These are phyloP conservation scores for Andricus quercusramuli DNA, from an alignment of 2,888 invertebrate species.

Conservation along the genomic window DNA sequence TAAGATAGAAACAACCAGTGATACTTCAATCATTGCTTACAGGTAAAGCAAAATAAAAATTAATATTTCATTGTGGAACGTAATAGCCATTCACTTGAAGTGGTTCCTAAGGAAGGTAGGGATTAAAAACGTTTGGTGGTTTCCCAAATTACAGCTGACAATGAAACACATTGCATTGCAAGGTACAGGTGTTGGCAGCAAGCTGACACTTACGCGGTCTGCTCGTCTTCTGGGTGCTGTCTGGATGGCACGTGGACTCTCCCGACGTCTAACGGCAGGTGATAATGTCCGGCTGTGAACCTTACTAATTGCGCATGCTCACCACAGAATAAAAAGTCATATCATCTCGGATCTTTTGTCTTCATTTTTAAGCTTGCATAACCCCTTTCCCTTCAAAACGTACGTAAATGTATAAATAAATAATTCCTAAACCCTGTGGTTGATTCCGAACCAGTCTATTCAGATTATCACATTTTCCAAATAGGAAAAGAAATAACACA, in stretches of 20 bases:
- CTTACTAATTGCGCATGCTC: constrained; percentile 29
- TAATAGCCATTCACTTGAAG: background rate
- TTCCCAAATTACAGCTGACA: constrained; percentile 34
- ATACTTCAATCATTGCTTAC: background rate
- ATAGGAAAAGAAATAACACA: no score
- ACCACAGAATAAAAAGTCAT: constrained; percentile 9
- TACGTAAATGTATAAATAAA: no score
- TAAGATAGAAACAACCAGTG: no score
- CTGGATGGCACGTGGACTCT: constrained; percentile 36
- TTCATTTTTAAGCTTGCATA: constrained; percentile 13
- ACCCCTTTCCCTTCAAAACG: background rate
- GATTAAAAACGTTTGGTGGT: constrained; percentile 21
- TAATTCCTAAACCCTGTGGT: no score
- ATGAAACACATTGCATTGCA: constrained; percentile 22
- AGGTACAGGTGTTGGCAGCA: constrained; percentile 37
- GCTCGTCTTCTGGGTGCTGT: constrained; percentile 25
- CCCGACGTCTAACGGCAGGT: constrained; percentile 29
- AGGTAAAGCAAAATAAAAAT: background rate
- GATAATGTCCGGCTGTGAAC: constrained; percentile 39
- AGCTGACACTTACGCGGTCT: constrained; percentile 31
- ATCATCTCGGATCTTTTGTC: constrained; percentile 15
- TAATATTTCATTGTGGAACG: background rate
- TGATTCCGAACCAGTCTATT: no score
- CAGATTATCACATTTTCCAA: no score
- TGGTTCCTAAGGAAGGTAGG: background rate